Conservation (phyloP, 2,113 vertebrate genomes). For the Chaetodon trifascialis region DNA sequence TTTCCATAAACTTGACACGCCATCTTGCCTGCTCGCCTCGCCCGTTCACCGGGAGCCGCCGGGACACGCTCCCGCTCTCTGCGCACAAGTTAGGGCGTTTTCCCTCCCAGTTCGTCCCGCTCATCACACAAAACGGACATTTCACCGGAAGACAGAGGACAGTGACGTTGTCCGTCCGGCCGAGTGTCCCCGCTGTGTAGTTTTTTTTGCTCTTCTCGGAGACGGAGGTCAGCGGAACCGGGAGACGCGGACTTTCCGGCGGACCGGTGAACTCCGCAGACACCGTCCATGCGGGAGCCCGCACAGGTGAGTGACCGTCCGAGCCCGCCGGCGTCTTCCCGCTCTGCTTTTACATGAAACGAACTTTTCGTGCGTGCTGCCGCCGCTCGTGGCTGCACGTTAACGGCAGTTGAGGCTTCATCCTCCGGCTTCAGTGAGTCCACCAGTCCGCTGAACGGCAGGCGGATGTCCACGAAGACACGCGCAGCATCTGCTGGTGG, state of each 20-base stretch:
- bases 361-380: too few relatives aligned
- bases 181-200: background rate
- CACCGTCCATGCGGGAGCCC: slow-evolving; percentile 45
- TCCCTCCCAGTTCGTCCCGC: background rate
- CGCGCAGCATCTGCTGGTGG: too few relatives aligned
- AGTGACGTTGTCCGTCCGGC: fast-evolving
- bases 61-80: background rate
- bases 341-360: too few relatives aligned
- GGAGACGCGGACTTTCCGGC: slow-evolving; percentile 28
- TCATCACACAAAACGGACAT: background rate
- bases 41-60: background rate
- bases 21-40: background rate
- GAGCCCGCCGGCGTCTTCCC: too few relatives aligned
- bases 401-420: too few relatives aligned
- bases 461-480: too few relatives aligned
- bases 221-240: background rate
- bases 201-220: background rate
- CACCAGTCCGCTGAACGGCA: too few relatives aligned
- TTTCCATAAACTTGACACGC: background rate
- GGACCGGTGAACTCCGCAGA: slow-evolving; percentile 35
- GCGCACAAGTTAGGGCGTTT: slow-evolving; percentile 28
- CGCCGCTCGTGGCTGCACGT: too few relatives aligned
- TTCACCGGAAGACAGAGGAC: background rate
- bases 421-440: too few relatives aligned
- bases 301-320: slow-evolving; percentile 25